Conservation (phyloP, 2,888 invertebrate species). For the Thymelicus sylvestris region DNA sequence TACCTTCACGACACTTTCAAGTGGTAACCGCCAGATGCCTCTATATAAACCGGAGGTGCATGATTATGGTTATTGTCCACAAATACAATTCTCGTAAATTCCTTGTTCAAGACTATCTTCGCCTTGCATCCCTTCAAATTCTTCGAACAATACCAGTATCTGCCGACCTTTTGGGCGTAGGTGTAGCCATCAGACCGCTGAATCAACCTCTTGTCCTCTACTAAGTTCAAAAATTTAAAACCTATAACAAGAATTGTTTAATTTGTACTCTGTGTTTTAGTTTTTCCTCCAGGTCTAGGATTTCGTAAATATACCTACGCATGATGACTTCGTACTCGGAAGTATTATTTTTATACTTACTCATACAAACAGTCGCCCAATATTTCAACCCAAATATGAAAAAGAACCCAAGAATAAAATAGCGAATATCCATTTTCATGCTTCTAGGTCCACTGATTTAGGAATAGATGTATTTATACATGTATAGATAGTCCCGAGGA, state of each 20-base stretch:
- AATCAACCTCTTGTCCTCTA: slow-evolving; percentile 1
- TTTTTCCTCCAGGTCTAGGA: too few relatives aligned
- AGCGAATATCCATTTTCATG: too few relatives aligned
- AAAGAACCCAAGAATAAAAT: too few relatives aligned
- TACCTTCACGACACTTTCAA: slow-evolving; percentile 1
- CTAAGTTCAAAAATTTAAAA: neutral
- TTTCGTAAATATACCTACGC: too few relatives aligned
- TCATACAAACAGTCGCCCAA: too few relatives aligned
- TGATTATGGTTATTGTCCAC: slow-evolving; percentile 31
- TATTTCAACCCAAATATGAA: too few relatives aligned
- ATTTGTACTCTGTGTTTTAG: neutral
- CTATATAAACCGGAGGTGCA: slow-evolving; percentile 23
- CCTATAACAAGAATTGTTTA: neutral
- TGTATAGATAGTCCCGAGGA: too few relatives aligned
- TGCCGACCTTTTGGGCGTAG: neutral
- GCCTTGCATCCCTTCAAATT: slow-evolving; percentile 15
- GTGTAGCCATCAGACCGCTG: neutral
- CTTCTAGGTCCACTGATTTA: too few relatives aligned
- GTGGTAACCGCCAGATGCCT: slow-evolving; percentile 1
- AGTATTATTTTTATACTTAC: too few relatives aligned
- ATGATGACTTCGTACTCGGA: too few relatives aligned
- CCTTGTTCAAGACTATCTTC: slow-evolving; percentile 37
- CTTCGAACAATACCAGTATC: slow-evolving; percentile 17
- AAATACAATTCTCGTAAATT: slow-evolving; percentile 17
- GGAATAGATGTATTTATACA: too few relatives aligned